Percentiles rank a stretch among this genome's conserved stretches.
Evolutionary conservation across 2,888 invertebrate genomes (phyloP).

Genomic region (Calliphora vomitoria): DNA sequence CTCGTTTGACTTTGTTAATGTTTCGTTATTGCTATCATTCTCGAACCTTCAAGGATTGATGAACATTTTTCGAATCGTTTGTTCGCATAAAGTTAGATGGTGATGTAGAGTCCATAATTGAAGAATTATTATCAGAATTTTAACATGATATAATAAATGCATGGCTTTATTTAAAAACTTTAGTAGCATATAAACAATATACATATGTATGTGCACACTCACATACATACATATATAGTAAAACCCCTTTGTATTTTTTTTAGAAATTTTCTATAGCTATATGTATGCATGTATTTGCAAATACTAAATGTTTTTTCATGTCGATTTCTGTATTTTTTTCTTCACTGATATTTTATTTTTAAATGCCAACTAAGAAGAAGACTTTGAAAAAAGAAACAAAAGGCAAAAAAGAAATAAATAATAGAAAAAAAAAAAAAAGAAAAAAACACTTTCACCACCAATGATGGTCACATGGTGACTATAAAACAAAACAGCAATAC

Average conservation of each 20-base stretch:
- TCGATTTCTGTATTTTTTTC: constrained; percentile 4
- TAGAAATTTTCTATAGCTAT: constrained; percentile 56
- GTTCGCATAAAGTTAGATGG: too few relatives aligned
- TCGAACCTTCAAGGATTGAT: too few relatives aligned
- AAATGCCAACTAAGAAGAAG: constrained; percentile 60
- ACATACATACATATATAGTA: background rate
- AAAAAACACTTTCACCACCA: constrained; percentile 80
- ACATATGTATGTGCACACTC: too few relatives aligned
- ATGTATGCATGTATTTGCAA: constrained; percentile 2
- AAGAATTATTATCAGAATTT: too few relatives aligned
- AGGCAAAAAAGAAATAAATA: background rate
- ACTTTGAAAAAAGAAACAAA: constrained; percentile 34
- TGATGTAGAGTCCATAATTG: too few relatives aligned
- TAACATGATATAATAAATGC: too few relatives aligned
- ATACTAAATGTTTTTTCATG: background rate
- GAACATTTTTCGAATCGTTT: too few relatives aligned
- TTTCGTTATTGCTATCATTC: too few relatives aligned
- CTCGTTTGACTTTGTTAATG: too few relatives aligned
- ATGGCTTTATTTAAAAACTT: background rate
- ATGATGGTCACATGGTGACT: constrained; percentile 77
- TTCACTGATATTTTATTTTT: constrained; percentile 2
- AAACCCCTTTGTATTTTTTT: constrained; percentile 10
- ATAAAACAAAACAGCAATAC: constrained; percentile 34
- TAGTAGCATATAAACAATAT: background rate
- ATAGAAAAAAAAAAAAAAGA: constrained; percentile 19